These are phyloP conservation scores for Oryzias dopingdopingensis DNA, from an alignment of 2,797 vertebrate genomes.

Conservation along the genomic window DNA sequence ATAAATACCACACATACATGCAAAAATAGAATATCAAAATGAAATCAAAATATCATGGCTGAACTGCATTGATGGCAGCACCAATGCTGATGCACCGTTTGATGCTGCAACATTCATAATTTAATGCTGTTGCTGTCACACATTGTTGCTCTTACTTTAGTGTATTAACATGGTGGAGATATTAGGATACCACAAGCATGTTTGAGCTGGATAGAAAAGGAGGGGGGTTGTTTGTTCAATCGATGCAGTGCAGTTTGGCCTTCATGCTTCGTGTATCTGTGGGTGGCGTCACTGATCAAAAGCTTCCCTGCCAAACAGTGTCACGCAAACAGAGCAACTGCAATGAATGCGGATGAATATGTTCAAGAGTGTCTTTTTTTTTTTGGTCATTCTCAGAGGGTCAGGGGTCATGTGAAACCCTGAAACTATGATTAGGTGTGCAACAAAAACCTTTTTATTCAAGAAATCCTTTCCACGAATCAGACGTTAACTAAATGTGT, in stretches of 20 bases:
- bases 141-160: conserved; percentile 18
- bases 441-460: conserved; percentile 3
- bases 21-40: conserved; percentile 9
- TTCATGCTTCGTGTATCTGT: conserved; percentile 55
- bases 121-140: conserved; percentile 26
- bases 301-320: conserved; percentile 30
- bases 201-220: conserved; percentile 1
- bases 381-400: conserved; percentile 7
- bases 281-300: conserved; percentile 35
- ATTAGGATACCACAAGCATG: conserved; percentile 18
- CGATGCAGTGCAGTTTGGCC: conserved; percentile 56
- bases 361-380: conserved; percentile 18
- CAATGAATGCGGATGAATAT: conserved; percentile 11
- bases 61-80: neutral
- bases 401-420: neutral
- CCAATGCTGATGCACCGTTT: conserved; percentile 11
- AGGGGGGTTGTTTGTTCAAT: conserved; percentile 46
- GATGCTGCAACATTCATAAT: conserved; percentile 3
- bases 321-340: conserved; percentile 18
- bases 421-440: neutral
- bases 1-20: conserved; percentile 11
- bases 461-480: neutral
- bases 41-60: neutral
- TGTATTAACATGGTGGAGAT: conserved; percentile 27
- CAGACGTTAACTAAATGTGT: neutral